Evolutionary conservation across 2,888 invertebrate genomes (phyloP).

Genomic region (Choristoneura rosaceana): DNA sequence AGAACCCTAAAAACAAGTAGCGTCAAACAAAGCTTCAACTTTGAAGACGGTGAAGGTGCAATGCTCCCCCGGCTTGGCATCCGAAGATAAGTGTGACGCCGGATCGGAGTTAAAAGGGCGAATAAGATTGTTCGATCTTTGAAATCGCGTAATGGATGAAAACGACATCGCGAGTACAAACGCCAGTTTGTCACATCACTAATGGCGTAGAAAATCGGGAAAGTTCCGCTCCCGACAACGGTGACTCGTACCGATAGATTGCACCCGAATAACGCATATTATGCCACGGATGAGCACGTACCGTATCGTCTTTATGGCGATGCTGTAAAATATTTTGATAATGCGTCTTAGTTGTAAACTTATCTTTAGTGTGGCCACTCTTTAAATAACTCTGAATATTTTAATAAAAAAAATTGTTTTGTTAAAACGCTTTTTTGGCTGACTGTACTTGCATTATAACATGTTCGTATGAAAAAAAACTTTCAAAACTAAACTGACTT

Average conservation of each 20-base stretch:
- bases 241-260: conserved; percentile 69
- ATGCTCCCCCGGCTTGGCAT: conserved; percentile 31
- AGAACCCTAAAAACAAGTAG: background rate
- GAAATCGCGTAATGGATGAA: conserved; percentile 77
- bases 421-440: too few species aligned
- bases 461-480: too few species aligned
- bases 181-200: conserved; percentile 79
- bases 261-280: conserved; percentile 63
- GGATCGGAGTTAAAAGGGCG: conserved; percentile 71
- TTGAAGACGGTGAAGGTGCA: conserved; percentile 2
- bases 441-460: too few species aligned
- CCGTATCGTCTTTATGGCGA: background rate
- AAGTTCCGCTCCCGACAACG: conserved; percentile 71
- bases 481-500: too few species aligned
- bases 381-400: too few species aligned
- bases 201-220: conserved; percentile 79
- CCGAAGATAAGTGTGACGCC: conserved; percentile 59
- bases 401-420: too few species aligned
- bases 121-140: conserved; percentile 73
- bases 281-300: conserved; percentile 1
- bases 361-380: background rate
- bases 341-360: background rate
- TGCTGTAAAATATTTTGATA: background rate
- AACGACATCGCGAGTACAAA: conserved; percentile 78
- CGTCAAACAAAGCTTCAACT: conserved; percentile 3